phyloP scores from a whole-genome alignment of 2,113 vertebrate species.

The Collichthys lucidus region DNA sequence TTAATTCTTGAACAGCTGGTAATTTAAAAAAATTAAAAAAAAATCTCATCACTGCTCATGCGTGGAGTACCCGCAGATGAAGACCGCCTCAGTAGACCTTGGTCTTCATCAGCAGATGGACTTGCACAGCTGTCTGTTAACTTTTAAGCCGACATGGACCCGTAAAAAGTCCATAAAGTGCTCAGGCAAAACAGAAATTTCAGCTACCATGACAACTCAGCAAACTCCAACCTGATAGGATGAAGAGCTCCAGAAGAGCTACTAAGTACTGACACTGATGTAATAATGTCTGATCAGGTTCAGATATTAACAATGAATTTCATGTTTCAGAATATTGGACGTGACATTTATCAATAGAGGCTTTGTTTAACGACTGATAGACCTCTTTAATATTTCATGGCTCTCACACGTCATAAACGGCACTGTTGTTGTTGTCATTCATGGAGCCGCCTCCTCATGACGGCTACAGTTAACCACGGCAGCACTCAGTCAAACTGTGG shows the following conservation, averaged over 20 bases:
- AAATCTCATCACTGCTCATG: background rate
- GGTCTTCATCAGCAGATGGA: background rate
- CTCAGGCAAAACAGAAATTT: background rate
- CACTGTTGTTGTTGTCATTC: background rate
- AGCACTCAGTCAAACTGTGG: background rate
- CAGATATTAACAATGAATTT: background rate
- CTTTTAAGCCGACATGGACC: background rate
- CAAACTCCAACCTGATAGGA: background rate
- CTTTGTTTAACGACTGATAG: background rate
- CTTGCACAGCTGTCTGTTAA: background rate
- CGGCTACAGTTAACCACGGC: background rate
- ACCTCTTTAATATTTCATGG: slow-evolving; percentile 3
- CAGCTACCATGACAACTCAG: background rate
- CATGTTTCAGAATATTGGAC: background rate
- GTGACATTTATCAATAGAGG: background rate
- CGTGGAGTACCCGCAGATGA: background rate
- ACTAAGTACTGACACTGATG: background rate
- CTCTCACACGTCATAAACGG: background rate
- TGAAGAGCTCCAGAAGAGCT: background rate
- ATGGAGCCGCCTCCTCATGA: background rate
- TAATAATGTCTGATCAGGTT: background rate
- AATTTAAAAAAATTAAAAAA: too few species aligned
- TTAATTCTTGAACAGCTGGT: background rate
- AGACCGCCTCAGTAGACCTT: background rate
- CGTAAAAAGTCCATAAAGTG: background rate